A percentile compares a stretch with the other conserved stretches of the same genome.
These are phyloP conservation scores for Coleophora deauratella DNA, from an alignment of 2,888 invertebrate species.

Conservation along the genomic window DNA sequence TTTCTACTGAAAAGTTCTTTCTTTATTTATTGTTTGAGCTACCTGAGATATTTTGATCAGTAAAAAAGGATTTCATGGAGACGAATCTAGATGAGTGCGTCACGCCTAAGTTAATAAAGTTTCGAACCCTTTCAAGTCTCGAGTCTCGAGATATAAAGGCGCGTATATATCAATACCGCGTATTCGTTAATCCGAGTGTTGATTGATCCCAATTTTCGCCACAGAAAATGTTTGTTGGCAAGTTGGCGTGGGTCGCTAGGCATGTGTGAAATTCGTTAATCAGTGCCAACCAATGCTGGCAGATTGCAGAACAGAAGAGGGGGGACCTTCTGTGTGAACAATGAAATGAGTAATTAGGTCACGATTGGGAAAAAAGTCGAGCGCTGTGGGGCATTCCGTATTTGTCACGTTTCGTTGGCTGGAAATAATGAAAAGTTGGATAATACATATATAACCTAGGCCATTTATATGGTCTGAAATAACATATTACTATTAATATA, in stretches of 20 bases:
- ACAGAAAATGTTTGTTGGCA: slow-evolving; percentile 17
- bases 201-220: slow-evolving; percentile 16
- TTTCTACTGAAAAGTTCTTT: too few relatives aligned
- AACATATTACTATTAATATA: too few relatives aligned
- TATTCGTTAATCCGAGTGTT: slow-evolving; percentile 3
- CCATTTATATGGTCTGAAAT: too few relatives aligned
- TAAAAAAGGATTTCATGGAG: neutral
- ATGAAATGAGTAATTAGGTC: neutral
- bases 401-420: neutral
- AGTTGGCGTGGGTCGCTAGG: slow-evolving; percentile 12
- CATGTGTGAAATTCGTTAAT: slow-evolving; percentile 46
- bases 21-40: too few relatives aligned
- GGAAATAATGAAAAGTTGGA: too few relatives aligned
- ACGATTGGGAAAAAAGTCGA: neutral
- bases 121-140: neutral
- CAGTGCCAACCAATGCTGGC: slow-evolving; percentile 23
- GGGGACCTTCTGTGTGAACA: neutral
- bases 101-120: neutral
- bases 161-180: slow-evolving; percentile 1
- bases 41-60: too few relatives aligned
- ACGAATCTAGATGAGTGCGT: neutral
- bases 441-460: too few relatives aligned
- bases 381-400: neutral
- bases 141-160: neutral
- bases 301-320: too few relatives aligned